A percentile compares a stretch with the other conserved stretches of the same genome.
phyloP scores from a whole-genome alignment of 2,888 invertebrate genomes.

The Cantharis nigra region DNA sequence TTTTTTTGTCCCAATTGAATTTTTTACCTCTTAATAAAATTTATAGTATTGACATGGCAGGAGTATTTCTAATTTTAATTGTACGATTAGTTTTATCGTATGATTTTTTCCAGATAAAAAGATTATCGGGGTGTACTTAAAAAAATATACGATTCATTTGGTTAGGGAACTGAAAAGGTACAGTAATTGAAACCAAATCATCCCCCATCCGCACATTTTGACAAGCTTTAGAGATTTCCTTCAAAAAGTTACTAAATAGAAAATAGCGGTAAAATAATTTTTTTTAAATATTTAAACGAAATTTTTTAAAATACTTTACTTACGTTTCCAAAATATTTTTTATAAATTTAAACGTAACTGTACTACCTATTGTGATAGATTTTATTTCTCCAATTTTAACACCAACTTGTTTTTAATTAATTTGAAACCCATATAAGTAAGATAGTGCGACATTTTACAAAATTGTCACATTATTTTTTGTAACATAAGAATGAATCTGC shows the following conservation, averaged over 20 bases:
- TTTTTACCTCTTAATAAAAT: no score
- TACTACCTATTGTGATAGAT: not conserved
- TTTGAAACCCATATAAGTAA: not conserved
- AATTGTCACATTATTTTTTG: not conserved
- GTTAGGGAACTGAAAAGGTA: slow-evolving; percentile 19
- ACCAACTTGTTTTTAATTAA: not conserved
- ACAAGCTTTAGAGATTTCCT: slow-evolving; percentile 6
- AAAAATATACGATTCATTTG: slow-evolving; percentile 11
- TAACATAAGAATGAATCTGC: not conserved
- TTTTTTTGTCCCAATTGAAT: no score
- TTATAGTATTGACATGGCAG: not conserved
- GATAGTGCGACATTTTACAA: not conserved
- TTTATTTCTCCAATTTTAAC: not conserved
- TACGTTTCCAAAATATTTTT: not conserved
- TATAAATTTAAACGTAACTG: not conserved
- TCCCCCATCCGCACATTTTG: slow-evolving; percentile 8
- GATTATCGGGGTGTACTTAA: slow-evolving; percentile 9
- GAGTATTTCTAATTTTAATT: not conserved
- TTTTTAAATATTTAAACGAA: not conserved
- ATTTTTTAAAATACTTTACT: not conserved
- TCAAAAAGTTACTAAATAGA: not conserved
- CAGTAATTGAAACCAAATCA: slow-evolving; percentile 12
- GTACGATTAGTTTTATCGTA: not conserved
- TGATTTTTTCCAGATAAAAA: slow-evolving; percentile 6
- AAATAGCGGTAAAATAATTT: not conserved